Conservation (phyloP, 2,113 vertebrate species). For the Calyptommatus sinebrachiatus region DNA sequence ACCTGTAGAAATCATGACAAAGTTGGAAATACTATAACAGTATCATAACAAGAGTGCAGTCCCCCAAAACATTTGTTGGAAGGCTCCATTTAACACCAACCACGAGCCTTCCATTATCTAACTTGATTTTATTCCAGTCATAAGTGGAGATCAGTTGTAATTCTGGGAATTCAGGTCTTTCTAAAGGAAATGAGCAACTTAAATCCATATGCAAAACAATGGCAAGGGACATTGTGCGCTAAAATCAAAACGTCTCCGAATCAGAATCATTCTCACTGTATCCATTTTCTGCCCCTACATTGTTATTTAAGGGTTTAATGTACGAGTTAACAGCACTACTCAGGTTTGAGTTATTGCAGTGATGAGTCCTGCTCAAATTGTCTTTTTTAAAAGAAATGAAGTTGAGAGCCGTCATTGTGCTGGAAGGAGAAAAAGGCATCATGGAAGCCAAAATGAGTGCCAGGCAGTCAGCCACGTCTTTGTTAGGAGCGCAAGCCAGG, state of each 20-base stretch:
- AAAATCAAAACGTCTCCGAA: constrained; percentile 90
- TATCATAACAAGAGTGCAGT: constrained; percentile 29
- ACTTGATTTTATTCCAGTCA: constrained; percentile 34
- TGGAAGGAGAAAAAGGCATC: constrained; percentile 99
- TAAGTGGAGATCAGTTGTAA: constrained; percentile 37
- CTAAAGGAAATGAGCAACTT: constrained; percentile 14
- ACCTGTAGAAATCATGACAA: constrained; percentile 56
- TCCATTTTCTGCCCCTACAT: constrained; percentile 73
- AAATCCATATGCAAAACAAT: constrained; percentile 32
- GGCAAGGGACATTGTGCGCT: not conserved
- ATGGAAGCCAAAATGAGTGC: constrained; percentile 99
- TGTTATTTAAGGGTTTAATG: constrained; percentile 70
- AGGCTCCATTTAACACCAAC: constrained; percentile 35
- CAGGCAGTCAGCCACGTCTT: constrained; percentile 97
- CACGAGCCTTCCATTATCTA: constrained; percentile 39
- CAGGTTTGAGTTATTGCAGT: constrained; percentile 76
- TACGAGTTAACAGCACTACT: constrained; percentile 76
- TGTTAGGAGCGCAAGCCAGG: constrained; percentile 97
- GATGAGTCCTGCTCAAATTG: constrained; percentile 73
- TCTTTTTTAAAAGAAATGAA: constrained; percentile 88
- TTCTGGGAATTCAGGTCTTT: constrained; percentile 49
- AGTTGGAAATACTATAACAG: constrained; percentile 48
- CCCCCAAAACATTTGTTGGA: constrained; percentile 38
- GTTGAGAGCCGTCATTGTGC: constrained; percentile 88
- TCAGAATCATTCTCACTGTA: constrained; percentile 91